A percentile compares a stretch with the other conserved stretches of the same genome.
These are phyloP conservation scores for Zaprionus tsacasi DNA, from an alignment of 1,140 invertebrate species.

Conservation along the genomic window DNA sequence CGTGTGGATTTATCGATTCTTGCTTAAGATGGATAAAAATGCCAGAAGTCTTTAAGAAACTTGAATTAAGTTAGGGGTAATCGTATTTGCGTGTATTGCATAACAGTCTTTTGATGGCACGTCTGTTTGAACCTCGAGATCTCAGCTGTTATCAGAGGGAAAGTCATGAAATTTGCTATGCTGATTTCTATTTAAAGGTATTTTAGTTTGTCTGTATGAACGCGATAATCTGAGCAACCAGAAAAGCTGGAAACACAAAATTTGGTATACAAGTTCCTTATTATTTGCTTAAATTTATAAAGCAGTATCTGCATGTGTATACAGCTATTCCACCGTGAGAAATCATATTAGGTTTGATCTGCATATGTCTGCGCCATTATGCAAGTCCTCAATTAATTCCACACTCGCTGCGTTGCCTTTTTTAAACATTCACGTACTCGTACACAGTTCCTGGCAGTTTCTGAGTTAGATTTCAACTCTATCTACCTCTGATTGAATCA, in stretches of 20 bases:
- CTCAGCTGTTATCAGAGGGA: no score
- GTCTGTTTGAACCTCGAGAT: no score
- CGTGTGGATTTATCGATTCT: conserved; percentile 1
- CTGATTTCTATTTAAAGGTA: no score
- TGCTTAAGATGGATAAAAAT: neutral
- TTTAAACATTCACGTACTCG: neutral
- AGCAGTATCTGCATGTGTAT: neutral
- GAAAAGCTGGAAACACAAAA: conserved; percentile 10
- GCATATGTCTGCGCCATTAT: neutral
- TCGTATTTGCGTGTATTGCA: no score
- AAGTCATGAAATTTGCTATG: neutral
- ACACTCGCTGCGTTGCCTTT: neutral
- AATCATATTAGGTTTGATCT: neutral
- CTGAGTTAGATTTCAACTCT: neutral
- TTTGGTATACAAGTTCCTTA: neutral
- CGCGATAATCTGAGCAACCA: neutral
- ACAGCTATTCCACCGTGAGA: no score
- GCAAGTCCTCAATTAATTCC: neutral
- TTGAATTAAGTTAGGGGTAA: no score
- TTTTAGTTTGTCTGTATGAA: neutral
- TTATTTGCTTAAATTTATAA: neutral
- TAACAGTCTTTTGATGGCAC: no score
- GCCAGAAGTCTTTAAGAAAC: neutral
- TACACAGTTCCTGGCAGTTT: neutral
- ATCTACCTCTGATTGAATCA: conserved; percentile 19